Percentiles rank a stretch among this genome's conserved stretches.
Evolutionary conservation across 2,797 vertebrate species (phyloP).

Genomic region (Orientallactaga sibirica): DNA sequence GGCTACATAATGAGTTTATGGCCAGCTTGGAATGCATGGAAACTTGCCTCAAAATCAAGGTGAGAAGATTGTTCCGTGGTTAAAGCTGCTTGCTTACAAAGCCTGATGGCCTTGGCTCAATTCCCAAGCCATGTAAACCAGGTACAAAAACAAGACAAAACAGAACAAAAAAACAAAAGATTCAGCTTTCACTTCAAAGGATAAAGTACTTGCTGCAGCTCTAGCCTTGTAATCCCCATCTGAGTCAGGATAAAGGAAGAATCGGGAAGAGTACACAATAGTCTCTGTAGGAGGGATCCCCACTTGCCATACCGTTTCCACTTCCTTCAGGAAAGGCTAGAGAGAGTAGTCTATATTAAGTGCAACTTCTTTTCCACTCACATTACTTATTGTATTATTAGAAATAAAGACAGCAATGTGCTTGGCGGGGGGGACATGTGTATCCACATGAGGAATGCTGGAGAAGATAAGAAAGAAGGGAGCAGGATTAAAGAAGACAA

Average conservation of each 20-base stretch:
- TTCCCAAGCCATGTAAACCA: no score
- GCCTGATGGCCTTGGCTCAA: no score
- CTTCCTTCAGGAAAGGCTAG: not conserved
- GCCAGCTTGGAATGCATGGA: no score
- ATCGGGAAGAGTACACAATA: not conserved
- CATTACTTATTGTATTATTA: not conserved
- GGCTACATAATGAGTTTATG: no score
- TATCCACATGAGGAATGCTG: not conserved
- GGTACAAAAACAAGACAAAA: no score
- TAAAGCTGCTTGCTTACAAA: no score
- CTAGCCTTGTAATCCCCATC: not conserved
- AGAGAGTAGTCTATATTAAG: not conserved
- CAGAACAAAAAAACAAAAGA: no score
- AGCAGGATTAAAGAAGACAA: not conserved
- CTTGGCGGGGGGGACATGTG: accelerated
- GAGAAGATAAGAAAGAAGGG: not conserved
- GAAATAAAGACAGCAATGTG: not conserved
- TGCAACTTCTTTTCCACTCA: not conserved
- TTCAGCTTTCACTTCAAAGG: no score
- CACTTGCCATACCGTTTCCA: not conserved
- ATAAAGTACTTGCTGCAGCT: not conserved
- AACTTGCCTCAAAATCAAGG: no score
- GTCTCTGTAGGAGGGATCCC: not conserved
- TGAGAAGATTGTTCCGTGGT: no score
- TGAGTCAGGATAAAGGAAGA: not conserved